These are phyloP conservation scores for Pimpla rufipes DNA, from an alignment of 2,888 invertebrate genomes.

Conservation along the genomic window DNA sequence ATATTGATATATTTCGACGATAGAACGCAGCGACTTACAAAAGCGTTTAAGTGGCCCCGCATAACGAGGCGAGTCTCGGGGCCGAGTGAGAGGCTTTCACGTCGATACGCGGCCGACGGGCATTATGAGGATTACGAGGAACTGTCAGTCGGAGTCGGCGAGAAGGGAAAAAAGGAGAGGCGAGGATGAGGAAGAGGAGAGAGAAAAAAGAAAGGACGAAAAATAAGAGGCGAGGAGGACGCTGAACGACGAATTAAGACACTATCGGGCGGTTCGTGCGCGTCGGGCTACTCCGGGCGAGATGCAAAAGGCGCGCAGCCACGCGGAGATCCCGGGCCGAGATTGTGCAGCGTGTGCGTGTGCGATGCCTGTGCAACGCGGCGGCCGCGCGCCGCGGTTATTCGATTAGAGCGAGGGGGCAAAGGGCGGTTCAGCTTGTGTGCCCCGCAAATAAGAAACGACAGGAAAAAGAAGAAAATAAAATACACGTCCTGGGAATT, in stretches of 20 bases:
- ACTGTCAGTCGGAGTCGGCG: conserved; percentile 61
- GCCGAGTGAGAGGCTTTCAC: conserved; percentile 48
- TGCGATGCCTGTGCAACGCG: conserved; percentile 6
- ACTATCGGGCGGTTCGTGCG: conserved; percentile 31
- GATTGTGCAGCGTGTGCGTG: conserved; percentile 69
- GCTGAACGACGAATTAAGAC: conserved; percentile 65
- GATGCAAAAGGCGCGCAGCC: conserved; percentile 50
- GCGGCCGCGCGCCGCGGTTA: conserved; percentile 15
- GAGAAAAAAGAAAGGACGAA: background rate
- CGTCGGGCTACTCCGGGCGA: conserved; percentile 49
- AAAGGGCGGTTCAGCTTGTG: conserved; percentile 40
- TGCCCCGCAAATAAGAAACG: conserved; percentile 32
- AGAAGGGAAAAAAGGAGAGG: conserved; percentile 7
- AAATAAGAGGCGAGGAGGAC: conserved; percentile 11
- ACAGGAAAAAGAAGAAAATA: background rate
- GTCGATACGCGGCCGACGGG: conserved; percentile 41
- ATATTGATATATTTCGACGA: conserved; percentile 47
- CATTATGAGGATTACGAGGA: conserved; percentile 67
- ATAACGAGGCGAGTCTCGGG: background rate
- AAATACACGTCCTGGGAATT: background rate
- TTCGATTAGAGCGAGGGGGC: conserved; percentile 43
- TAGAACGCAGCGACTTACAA: conserved; percentile 28
- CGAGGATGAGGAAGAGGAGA: too few relatives aligned
- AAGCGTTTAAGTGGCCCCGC: conserved; percentile 46
- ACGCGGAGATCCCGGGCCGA: conserved; percentile 67